phyloP scores from a whole-genome alignment of 2,113 vertebrate species.

The Ceratotherium simum region DNA sequence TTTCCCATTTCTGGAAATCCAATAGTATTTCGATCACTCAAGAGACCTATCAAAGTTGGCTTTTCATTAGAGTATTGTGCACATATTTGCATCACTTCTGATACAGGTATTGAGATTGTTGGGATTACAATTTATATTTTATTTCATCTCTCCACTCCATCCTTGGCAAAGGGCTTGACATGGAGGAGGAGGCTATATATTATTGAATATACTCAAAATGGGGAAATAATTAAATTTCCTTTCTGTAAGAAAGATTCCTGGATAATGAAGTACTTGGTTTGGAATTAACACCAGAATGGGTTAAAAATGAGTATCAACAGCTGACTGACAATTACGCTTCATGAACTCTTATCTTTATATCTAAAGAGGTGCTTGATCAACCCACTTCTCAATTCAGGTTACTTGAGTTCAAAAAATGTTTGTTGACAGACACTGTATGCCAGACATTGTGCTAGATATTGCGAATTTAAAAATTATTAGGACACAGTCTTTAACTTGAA shows the following conservation, averaged over 20 bases:
- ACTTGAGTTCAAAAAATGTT: not conserved
- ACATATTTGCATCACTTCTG: not conserved
- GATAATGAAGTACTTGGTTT: not conserved
- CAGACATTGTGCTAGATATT: not conserved
- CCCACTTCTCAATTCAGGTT: not conserved
- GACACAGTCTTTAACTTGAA: not conserved
- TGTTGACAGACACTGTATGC: not conserved
- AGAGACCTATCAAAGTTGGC: not conserved
- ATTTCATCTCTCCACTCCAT: not conserved
- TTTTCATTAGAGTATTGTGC: not conserved
- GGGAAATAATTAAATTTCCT: not conserved
- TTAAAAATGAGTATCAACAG: not conserved
- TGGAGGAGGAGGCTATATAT: not conserved
- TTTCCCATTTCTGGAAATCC: not conserved
- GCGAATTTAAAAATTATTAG: not conserved
- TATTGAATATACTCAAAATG: not conserved
- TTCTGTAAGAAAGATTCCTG: not conserved
- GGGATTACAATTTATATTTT: not conserved
- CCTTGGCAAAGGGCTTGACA: not conserved
- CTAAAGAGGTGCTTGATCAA: not conserved
- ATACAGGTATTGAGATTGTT: not conserved
- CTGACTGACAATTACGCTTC: no score
- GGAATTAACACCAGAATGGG: not conserved
- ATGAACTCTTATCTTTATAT: not conserved
- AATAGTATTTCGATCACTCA: not conserved